A percentile compares a stretch with the other conserved stretches of the same genome.
phyloP scores from a whole-genome alignment of 1,140 invertebrate genomes.

The Danaus plexippus region DNA sequence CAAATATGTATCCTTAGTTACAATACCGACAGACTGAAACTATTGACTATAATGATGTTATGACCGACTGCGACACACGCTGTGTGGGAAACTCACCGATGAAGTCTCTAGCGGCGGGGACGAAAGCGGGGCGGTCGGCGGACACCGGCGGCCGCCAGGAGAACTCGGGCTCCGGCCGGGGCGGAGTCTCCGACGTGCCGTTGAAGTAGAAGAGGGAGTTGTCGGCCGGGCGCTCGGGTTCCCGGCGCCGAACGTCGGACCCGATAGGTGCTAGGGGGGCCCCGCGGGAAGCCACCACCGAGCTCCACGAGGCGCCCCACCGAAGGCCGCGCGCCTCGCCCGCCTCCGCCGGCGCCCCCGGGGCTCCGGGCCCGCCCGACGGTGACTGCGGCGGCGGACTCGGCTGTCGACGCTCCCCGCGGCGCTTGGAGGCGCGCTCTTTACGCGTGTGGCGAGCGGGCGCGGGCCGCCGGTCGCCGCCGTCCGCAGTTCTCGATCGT shows the following conservation, averaged over 20 bases:
- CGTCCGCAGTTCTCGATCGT: slow-evolving; percentile 14
- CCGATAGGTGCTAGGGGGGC: slow-evolving; percentile 25
- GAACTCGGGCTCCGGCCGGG: slow-evolving; percentile 73
- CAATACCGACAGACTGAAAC: no score
- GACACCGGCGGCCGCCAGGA: slow-evolving; percentile 20
- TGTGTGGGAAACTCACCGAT: slow-evolving; percentile 20
- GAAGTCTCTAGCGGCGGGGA: slow-evolving; percentile 21
- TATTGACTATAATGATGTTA: no score
- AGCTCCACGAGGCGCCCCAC: slow-evolving; percentile 38
- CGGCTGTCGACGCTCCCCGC: slow-evolving; percentile 16
- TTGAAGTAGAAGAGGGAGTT: slow-evolving; percentile 51
- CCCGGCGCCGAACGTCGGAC: slow-evolving; percentile 34
- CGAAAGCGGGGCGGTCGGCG: slow-evolving; percentile 16
- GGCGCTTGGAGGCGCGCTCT: slow-evolving; percentile 21
- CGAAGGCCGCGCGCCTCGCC: slow-evolving; percentile 25
- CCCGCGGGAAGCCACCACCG: slow-evolving; percentile 30
- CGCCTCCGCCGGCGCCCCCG: slow-evolving; percentile 11
- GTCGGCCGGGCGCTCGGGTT: slow-evolving; percentile 28
- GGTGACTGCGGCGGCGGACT: slow-evolving; percentile 24
- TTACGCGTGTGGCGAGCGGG: slow-evolving; percentile 22
- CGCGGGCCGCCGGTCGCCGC: slow-evolving; percentile 15
- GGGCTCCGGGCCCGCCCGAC: slow-evolving; percentile 10
- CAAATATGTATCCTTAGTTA: no score
- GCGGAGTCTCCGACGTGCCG: slow-evolving; percentile 56
- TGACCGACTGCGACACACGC: no score